These are phyloP conservation scores for Macropus fuliginosus DNA, from an alignment of 2,797 vertebrate genomes.

Conservation along the genomic window DNA sequence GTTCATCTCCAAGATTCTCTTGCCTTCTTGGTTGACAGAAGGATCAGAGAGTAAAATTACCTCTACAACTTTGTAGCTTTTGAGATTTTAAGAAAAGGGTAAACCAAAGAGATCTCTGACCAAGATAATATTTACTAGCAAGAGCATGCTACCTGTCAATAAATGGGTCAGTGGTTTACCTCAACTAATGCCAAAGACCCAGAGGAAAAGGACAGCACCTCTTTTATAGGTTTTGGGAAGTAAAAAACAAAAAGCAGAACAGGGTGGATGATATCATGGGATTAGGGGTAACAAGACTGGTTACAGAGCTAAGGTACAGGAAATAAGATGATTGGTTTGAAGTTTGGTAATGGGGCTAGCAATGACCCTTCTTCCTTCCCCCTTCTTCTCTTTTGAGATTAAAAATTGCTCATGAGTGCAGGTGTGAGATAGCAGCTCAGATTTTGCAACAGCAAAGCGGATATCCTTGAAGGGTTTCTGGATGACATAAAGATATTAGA, in stretches of 20 bases:
- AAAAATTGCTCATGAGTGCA: not conserved
- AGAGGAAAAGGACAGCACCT: not conserved
- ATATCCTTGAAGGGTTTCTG: not conserved
- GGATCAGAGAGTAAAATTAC: not conserved
- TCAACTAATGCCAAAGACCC: not conserved
- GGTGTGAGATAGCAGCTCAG: not conserved
- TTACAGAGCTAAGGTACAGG: not conserved
- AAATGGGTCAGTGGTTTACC: not conserved
- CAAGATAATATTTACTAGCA: not conserved
- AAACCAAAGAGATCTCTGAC: not conserved
- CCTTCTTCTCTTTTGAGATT: not conserved
- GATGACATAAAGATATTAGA: not conserved
- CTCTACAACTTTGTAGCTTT: slow-evolving; percentile 22
- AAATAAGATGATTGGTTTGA: not conserved
- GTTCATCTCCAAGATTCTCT: slow-evolving; percentile 8
- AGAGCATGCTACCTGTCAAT: not conserved
- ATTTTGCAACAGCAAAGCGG: not conserved
- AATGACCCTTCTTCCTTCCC: not conserved
- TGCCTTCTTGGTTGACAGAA: not conserved
- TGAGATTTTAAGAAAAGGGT: slow-evolving; percentile 13
- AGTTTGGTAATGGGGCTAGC: not conserved
- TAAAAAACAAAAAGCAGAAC: not conserved
- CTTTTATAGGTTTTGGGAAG: not conserved
- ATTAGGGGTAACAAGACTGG: not conserved
- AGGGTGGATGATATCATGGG: not conserved